Evolutionary conservation across 2,797 vertebrate genomes (phyloP), one percentile per base, ranked within the genome.

Genomic region (Propithecus deckenii): DNA sequence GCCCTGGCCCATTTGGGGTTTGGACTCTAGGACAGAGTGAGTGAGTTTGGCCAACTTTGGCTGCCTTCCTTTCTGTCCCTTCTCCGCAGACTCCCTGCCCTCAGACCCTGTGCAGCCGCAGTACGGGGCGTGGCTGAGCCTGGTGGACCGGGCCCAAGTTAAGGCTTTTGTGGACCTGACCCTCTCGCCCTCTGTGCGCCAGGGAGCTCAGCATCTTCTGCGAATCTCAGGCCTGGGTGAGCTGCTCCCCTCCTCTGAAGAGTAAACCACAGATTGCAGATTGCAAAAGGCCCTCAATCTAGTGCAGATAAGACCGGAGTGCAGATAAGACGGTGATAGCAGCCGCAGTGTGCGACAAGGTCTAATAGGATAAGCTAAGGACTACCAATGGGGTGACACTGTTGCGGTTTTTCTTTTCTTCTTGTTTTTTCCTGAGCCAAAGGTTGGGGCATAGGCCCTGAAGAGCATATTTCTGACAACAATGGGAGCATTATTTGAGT

Each of bases 101-200:
- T 98, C 99, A 0, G 99, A 99, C 97, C 99, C 99, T 0, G 98
- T 99, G 32, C 99, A 99, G 98, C 99, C 99, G 4, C 99, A 99
- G 98, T 99, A 99, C 28, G 99, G 99, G 97, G 99, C 99, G 80
- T 99, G 99, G 99, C 97, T 99, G 95, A 99, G 99, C 97, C 98
- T 99, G 25, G 99, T 99, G 50, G 99, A 99, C 98, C 99, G 99
- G 91, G 98, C 99, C 17, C 99, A 98, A 20, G 99, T 99, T 75
- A 99, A 99, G 97, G 99, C 99, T 50, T 99, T 99, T 10, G 99
- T 99, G 46, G 99, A 99, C 96, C 98, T 99, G 80, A 99, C 99
- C 0, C 98, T 99, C 59, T 99, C 99, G 0, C 99, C 98, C 0
- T 99, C 99, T 0, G 99, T 99, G 94, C 99, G 99, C 28, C 99